phyloP scores from a whole-genome alignment of 2,797 vertebrate species.

The Gymnothorax reevesii region DNA sequence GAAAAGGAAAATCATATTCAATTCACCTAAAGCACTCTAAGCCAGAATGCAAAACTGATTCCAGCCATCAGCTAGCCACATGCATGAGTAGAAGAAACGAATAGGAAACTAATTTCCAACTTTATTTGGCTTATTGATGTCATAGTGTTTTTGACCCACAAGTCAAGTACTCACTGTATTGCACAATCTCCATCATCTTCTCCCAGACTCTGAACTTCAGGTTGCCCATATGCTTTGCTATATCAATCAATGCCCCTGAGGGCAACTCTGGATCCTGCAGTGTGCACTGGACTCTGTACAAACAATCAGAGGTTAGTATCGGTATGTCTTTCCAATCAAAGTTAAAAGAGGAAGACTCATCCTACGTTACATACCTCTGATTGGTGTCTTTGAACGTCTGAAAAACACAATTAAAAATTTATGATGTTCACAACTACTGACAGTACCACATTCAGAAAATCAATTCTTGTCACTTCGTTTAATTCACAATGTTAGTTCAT shows the following conservation, averaged over 20 bases:
- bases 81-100: too few relatives aligned
- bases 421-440: neutral
- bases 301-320: neutral
- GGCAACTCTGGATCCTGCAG: neutral
- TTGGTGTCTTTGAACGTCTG: conserved; percentile 16
- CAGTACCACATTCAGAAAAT: too few relatives aligned
- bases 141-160: neutral
- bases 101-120: too few relatives aligned
- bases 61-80: too few relatives aligned
- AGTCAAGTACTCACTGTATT: conserved; percentile 33
- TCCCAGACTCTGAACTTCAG: conserved; percentile 43
- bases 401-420: conserved; percentile 13
- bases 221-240: conserved; percentile 36
- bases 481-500: too few relatives aligned
- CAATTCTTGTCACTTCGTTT: too few relatives aligned
- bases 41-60: too few relatives aligned
- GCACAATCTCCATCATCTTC: conserved; percentile 36
- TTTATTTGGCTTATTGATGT: neutral
- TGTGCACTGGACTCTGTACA: conserved; percentile 13
- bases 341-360: neutral
- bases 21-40: too few relatives aligned
- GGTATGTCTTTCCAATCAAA: neutral
- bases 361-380: conserved; percentile 18
- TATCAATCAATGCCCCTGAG: conserved; percentile 31
- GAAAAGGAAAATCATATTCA: too few relatives aligned